Conservation (phyloP, 1,140 invertebrate species). For the Drosophila lowei region DNA sequence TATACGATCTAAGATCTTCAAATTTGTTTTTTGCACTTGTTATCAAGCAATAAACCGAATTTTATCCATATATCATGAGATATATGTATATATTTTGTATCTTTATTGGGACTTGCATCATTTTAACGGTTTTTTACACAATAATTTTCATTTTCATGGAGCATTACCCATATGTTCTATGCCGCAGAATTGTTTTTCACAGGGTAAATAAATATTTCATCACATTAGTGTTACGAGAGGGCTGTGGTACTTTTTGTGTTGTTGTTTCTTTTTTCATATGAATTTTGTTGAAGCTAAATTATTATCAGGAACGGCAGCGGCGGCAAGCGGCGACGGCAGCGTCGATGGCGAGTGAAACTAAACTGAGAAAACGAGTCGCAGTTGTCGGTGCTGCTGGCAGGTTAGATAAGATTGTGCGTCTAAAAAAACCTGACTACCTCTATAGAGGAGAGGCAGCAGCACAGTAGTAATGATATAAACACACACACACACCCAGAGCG, state of each 20-base stretch:
- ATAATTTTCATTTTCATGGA: background rate
- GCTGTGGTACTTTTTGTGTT: slow-evolving; percentile 5
- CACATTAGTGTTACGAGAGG: slow-evolving; percentile 12
- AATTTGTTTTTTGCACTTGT: slow-evolving; percentile 46
- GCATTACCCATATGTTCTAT: slow-evolving; percentile 19
- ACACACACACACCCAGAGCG: slow-evolving; percentile 17
- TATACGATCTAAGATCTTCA: background rate
- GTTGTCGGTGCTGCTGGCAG: slow-evolving; percentile 61
- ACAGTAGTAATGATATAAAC: slow-evolving; percentile 60
- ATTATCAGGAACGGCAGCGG: slow-evolving; percentile 66
- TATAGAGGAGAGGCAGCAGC: slow-evolving; percentile 55
- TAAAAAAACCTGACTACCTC: slow-evolving; percentile 69
- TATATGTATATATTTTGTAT: no score
- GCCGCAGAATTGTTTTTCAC: background rate
- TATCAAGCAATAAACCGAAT: slow-evolving; percentile 14
- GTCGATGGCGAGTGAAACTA: slow-evolving; percentile 65
- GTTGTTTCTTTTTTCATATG: slow-evolving; percentile 13
- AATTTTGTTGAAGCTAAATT: slow-evolving; percentile 33
- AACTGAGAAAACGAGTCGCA: slow-evolving; percentile 62
- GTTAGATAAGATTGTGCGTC: slow-evolving; percentile 81
- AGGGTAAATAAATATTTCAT: slow-evolving; percentile 26
- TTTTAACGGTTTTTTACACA: no score
- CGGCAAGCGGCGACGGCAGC: slow-evolving; percentile 9
- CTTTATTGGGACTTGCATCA: background rate
- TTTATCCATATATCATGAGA: no score